A percentile compares a stretch with the other conserved stretches of the same genome.
Conservation (phyloP, 2,113 vertebrate genomes). For the Alexandromys fortis region DNA sequence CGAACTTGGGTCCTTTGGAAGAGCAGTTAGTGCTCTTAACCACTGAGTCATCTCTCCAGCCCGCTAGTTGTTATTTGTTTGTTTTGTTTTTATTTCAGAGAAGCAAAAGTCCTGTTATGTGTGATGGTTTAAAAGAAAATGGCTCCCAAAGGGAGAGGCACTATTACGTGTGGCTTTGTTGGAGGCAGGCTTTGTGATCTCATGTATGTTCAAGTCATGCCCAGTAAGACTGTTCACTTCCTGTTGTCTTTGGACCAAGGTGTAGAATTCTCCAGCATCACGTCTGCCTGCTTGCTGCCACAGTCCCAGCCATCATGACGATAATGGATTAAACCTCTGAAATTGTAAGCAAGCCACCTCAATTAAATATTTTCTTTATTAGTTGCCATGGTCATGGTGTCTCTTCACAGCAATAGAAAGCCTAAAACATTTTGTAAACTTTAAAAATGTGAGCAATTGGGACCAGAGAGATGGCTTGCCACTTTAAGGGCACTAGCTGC, state of each 20-base stretch:
- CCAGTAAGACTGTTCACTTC: not conserved
- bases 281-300: not conserved
- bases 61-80: no score
- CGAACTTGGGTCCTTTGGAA: no score
- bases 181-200: not conserved
- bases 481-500: not conserved
- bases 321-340: not conserved
- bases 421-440: not conserved
- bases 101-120: no score
- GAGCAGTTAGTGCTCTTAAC: no score
- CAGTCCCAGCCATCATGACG: not conserved
- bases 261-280: not conserved
- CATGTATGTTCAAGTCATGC: not conserved
- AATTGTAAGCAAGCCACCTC: not conserved
- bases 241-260: not conserved
- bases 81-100: no score
- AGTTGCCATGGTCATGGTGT: not conserved
- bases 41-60: no score
- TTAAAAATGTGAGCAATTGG: not conserved
- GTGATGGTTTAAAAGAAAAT: no score
- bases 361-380: not conserved
- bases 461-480: not conserved
- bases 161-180: no score
- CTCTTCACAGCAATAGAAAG: not conserved
- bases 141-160: no score